A percentile compares a stretch with the other conserved stretches of the same genome.
These are phyloP conservation scores for Adineta ricciae DNA, from an alignment of 2,888 invertebrate species.

Conservation along the genomic window DNA sequence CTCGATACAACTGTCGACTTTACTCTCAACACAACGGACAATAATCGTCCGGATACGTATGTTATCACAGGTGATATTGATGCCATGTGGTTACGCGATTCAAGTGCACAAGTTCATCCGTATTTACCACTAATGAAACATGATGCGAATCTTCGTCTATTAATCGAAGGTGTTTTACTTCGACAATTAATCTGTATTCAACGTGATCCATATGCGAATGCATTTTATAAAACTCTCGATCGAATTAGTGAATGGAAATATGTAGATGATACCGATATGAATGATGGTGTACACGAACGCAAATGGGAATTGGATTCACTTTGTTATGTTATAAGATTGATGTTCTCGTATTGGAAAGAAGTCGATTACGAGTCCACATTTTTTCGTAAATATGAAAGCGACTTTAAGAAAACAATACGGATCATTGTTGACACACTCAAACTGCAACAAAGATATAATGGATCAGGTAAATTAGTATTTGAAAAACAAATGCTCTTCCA, in stretches of 20 bases:
- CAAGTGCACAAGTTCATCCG: neutral
- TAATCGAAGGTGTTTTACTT: neutral
- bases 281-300: neutral
- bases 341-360: neutral
- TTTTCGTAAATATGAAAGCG: neutral
- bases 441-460: neutral
- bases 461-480: neutral
- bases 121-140: neutral
- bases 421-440: neutral
- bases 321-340: neutral
- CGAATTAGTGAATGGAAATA: neutral
- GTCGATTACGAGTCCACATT: neutral
- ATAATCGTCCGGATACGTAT: neutral
- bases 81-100: neutral
- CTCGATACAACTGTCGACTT: neutral
- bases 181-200: neutral
- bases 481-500: too few species aligned
- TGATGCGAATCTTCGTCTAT: neutral
- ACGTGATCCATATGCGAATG: neutral
- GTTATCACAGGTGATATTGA: neutral
- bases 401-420: neutral
- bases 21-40: neutral
- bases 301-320: neutral
- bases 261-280: neutral
- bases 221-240: neutral